Evolutionary conservation across 2,888 invertebrate species (phyloP), one percentile per base, ranked within the genome.

Genomic region (Chrysodeixis includens): DNA sequence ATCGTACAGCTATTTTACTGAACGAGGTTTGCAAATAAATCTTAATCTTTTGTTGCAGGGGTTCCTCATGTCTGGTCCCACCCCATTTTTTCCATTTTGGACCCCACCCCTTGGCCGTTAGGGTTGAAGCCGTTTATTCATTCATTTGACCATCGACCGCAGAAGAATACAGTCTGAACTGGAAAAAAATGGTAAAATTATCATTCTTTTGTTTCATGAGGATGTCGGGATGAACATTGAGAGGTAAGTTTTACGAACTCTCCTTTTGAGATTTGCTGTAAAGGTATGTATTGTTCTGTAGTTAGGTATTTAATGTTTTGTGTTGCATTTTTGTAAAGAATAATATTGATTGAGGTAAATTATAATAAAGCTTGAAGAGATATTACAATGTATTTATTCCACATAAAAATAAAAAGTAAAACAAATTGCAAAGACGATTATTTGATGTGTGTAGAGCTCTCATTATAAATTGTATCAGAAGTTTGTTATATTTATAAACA

Each of bases 21-120:
- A 85, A 84, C 79, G 82, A 81, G 85, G 69, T 84, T 88, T 76
- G 86, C 85, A 87, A 89, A 93, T 94, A 93, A 94, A 94, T 94
- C 92, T 91, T 89, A 77, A 87, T 92, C 92, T 93, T 91, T 92
- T 93, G 89, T 92, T 89, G 74, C 90, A 93, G 93, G 89, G 91
- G 84, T 75, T 66, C 80, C 49, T 64, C 80, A 82, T 81, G 79
- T 71, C 73, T 85, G 88, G 88, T 84, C 85, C 92, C 92, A 90
- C 92, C 93, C 93, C 83, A 84, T 85, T 89, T 90, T 89, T 86
- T 76, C 56, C 78, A 69, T 84, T 58, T 72, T 62, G 84, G 84
- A 80, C 87, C 86, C 89, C 85, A 92, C 92, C 88, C 88, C 86
- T 88, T 83, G 30, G 59, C 62, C 70, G 66, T 73, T 70, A 66